Evolutionary conservation across 2,113 vertebrate genomes (phyloP).

Genomic region (Eonycteris spelaea): DNA sequence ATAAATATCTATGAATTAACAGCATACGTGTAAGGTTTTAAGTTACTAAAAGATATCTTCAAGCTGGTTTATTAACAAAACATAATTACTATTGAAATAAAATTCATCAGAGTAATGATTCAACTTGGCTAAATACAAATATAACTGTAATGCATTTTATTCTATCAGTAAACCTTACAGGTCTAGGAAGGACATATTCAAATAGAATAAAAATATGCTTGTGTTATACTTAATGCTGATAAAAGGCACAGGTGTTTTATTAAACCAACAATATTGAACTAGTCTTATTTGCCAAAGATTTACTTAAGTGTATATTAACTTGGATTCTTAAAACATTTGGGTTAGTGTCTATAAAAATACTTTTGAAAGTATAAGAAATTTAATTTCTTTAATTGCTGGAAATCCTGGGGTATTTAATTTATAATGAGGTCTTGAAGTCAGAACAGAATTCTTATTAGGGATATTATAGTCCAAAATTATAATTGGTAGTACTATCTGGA

Average conservation of each 20-base stretch:
- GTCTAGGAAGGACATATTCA: background rate
- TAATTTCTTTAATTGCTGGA: conserved; percentile 4
- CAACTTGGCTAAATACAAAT: background rate
- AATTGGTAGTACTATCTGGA: background rate
- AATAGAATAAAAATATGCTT: conserved; percentile 19
- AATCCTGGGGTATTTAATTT: background rate
- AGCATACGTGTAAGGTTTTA: conserved; percentile 21
- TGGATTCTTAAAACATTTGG: conserved; percentile 25
- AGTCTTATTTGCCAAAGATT: background rate
- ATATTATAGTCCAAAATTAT: conserved; percentile 1
- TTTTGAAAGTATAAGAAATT: background rate
- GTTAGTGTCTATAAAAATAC: conserved; percentile 12
- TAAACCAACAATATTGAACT: background rate
- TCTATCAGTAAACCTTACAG: conserved; percentile 1
- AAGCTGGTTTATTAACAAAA: conserved; percentile 27
- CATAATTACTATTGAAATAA: conserved; percentile 14
- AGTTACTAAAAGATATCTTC: conserved; percentile 2
- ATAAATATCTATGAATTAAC: background rate
- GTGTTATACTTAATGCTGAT: background rate
- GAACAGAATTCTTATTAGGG: background rate
- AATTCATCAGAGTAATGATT: conserved; percentile 10
- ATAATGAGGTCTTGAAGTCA: background rate
- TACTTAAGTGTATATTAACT: background rate
- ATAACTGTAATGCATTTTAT: background rate
- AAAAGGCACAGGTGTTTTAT: conserved; percentile 14